Conservation (phyloP, 2,113 vertebrate genomes). For the Gadus chalcogrammus region DNA sequence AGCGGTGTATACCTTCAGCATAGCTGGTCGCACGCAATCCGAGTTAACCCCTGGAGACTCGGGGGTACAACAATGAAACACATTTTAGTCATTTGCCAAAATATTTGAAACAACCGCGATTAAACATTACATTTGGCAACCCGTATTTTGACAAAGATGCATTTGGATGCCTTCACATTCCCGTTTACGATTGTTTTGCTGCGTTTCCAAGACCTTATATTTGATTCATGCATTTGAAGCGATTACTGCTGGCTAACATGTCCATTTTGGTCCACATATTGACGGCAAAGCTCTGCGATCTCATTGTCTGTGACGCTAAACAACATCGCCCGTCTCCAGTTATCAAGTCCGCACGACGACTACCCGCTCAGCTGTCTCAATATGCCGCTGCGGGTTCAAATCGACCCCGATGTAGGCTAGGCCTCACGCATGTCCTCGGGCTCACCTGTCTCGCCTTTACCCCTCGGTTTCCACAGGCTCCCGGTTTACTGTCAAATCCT, state of each 20-base stretch:
- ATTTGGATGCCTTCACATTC: background rate
- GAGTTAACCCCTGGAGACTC: conserved; percentile 75
- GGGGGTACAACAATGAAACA: conserved; percentile 77
- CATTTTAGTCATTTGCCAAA: conserved; percentile 56
- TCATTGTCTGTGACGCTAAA: conserved; percentile 64
- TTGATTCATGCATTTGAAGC: conserved; percentile 45
- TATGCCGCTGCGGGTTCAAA: conserved; percentile 47
- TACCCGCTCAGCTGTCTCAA: conserved; percentile 15
- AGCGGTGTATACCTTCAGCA: conserved; percentile 28
- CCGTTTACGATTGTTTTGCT: background rate
- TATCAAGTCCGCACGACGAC: conserved; percentile 26
- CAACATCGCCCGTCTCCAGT: conserved; percentile 29
- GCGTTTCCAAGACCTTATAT: conserved; percentile 35
- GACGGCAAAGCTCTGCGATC: conserved; percentile 54
- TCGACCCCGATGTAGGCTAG: conserved; percentile 41
- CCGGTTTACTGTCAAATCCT: conserved; percentile 78
- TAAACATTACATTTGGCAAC: background rate
- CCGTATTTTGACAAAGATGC: background rate
- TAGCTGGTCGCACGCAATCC: conserved; percentile 49
- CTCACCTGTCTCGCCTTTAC: conserved; percentile 77
- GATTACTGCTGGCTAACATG: conserved; percentile 61
- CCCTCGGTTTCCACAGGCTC: conserved; percentile 75
- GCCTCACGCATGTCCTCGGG: conserved; percentile 72
- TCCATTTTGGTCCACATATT: conserved; percentile 58
- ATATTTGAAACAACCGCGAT: conserved; percentile 20